phyloP scores from a whole-genome alignment of 2,888 invertebrate genomes.

The Pheosia tremula region DNA sequence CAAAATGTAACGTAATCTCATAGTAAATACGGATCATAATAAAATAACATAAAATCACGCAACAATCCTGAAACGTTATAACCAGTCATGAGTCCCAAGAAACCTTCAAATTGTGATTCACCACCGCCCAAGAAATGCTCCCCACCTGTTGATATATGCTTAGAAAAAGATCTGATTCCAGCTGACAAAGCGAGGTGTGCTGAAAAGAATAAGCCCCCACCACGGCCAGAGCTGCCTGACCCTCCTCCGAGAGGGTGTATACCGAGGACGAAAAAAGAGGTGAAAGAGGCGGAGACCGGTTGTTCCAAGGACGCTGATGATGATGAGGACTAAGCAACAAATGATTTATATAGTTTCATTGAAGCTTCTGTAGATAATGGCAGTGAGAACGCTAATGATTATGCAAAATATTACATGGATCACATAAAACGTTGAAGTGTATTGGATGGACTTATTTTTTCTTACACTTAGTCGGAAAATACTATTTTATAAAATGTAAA shows the following conservation, averaged over 20 bases:
- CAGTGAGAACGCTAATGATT: no score
- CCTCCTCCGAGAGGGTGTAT: background rate
- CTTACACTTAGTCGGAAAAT: no score
- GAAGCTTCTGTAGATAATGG: no score
- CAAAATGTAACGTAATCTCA: background rate
- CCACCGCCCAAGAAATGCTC: conserved; percentile 14
- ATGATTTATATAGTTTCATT: no score
- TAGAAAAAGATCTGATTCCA: conserved; percentile 15
- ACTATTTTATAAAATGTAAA: no score
- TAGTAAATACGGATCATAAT: no score
- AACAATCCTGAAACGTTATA: conserved; percentile 7
- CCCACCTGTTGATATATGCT: conserved; percentile 21
- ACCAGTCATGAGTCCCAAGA: conserved; percentile 23
- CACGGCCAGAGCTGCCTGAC: conserved; percentile 6
- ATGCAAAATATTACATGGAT: no score
- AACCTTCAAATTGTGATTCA: conserved; percentile 9
- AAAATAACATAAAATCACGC: background rate
- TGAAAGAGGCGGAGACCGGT: background rate
- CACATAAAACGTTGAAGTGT: no score
- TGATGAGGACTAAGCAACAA: background rate
- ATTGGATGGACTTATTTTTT: no score
- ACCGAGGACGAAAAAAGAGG: conserved; percentile 1
- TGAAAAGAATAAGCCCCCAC: conserved; percentile 16
- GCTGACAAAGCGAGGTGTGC: conserved; percentile 23
- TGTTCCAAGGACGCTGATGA: background rate